Conservation (phyloP, 1,140 invertebrate species). For the Belonocnema kinseyi region DNA sequence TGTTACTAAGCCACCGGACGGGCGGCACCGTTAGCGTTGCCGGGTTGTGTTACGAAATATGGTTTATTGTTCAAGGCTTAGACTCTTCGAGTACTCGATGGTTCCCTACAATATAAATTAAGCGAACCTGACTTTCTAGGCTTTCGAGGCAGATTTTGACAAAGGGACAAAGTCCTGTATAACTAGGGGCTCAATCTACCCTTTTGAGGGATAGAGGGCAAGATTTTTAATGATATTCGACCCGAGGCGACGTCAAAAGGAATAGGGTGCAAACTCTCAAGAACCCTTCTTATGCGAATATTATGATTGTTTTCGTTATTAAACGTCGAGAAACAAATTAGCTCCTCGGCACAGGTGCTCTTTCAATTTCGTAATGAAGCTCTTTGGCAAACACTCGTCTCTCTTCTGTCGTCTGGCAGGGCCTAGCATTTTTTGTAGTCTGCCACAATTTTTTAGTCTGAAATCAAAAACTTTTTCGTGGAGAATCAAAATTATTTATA, state of each 20-base stretch:
- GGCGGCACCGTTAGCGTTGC: neutral
- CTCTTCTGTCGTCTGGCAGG: too few species aligned
- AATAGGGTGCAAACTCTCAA: slow-evolving; percentile 4
- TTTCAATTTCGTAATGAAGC: too few species aligned
- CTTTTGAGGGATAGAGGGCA: neutral
- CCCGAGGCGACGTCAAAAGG: neutral
- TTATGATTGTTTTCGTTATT: neutral
- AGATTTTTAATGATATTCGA: slow-evolving; percentile 14
- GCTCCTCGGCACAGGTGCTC: too few species aligned
- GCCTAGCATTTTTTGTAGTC: too few species aligned
- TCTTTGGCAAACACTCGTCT: too few species aligned
- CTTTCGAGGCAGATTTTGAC: neutral
- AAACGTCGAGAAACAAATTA: too few species aligned
- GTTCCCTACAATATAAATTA: too few species aligned
- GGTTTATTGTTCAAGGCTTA: slow-evolving; percentile 37
- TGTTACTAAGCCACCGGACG: slow-evolving; percentile 8
- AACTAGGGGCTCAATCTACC: neutral
- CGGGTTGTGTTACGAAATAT: slow-evolving; percentile 28
- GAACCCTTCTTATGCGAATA: neutral
- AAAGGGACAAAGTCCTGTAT: neutral
- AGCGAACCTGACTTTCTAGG: neutral
- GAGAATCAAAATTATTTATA: too few species aligned
- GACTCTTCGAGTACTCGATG: neutral
- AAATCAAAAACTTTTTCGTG: too few species aligned
- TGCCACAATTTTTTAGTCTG: too few species aligned